Conservation (phyloP, 2,888 invertebrate genomes). For the Cryptocephalus moraei region DNA sequence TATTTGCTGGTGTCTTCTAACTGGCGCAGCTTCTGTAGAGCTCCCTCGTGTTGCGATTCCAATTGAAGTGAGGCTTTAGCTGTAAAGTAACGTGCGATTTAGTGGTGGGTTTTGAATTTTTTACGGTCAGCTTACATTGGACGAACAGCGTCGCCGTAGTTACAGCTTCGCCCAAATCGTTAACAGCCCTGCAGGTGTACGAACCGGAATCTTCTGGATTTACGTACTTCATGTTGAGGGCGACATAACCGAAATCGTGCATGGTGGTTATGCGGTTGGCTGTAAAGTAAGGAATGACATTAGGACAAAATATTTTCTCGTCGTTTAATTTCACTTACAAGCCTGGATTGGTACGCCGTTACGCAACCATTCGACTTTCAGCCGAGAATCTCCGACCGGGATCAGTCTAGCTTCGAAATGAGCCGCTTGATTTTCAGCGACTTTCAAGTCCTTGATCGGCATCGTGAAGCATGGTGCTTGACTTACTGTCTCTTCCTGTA, state of each 20-base stretch:
- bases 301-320: background rate
- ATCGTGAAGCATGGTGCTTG: slow-evolving; percentile 90
- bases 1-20: slow-evolving; percentile 75
- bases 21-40: slow-evolving; percentile 75
- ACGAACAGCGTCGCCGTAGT: slow-evolving; percentile 87
- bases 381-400: slow-evolving; percentile 85
- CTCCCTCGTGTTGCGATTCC: slow-evolving; percentile 83
- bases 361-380: slow-evolving; percentile 89
- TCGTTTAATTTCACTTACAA: slow-evolving; percentile 45
- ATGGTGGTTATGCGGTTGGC: slow-evolving; percentile 87
- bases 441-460: slow-evolving; percentile 76
- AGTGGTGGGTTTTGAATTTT: background rate
- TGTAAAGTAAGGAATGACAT: slow-evolving; percentile 27
- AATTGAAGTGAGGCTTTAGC: slow-evolving; percentile 80
- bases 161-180: slow-evolving; percentile 89
- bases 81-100: slow-evolving; percentile 29
- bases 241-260: slow-evolving; percentile 97
- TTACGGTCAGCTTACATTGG: slow-evolving; percentile 54
- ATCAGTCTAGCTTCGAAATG: slow-evolving; percentile 91
- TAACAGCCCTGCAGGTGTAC: slow-evolving; percentile 87
- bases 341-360: slow-evolving; percentile 87
- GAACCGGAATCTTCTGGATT: slow-evolving; percentile 95
- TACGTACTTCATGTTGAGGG: slow-evolving; percentile 87
- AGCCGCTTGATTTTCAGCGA: slow-evolving; percentile 84
- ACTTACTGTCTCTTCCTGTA: slow-evolving; percentile 67